These are phyloP conservation scores for Chironomus tepperi DNA, from an alignment of 1,140 invertebrate species.

Conservation along the genomic window DNA sequence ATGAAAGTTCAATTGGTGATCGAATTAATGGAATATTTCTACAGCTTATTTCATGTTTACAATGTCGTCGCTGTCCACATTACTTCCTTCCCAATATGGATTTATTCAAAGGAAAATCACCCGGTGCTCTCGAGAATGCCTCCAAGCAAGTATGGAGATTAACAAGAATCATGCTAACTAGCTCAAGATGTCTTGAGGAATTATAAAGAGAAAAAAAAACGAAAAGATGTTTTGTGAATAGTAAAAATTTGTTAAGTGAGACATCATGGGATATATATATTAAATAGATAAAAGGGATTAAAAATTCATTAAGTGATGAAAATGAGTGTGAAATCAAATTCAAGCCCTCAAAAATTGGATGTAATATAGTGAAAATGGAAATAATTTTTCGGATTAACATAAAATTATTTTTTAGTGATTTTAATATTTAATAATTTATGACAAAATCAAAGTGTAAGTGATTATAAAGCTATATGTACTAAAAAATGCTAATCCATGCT, in stretches of 20 bases:
- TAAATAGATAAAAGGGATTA: neutral
- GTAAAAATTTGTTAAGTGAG: neutral
- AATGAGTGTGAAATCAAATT: neutral
- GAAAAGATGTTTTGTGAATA: neutral
- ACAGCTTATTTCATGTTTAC: constrained; percentile 88
- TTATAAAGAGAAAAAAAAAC: constrained; percentile 46
- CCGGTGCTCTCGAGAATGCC: constrained; percentile 76
- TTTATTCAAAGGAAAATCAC: constrained; percentile 81
- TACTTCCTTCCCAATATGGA: constrained; percentile 85
- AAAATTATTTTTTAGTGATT: no score
- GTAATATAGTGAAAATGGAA: neutral
- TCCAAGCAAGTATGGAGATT: constrained; percentile 88
- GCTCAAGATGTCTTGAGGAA: constrained; percentile 79
- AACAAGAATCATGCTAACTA: constrained; percentile 79
- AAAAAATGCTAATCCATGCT: no score
- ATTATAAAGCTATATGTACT: no score
- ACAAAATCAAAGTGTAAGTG: no score
- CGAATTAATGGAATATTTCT: constrained; percentile 92
- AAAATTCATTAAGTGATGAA: neutral
- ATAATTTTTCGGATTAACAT: neutral
- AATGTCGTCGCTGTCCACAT: constrained; percentile 86
- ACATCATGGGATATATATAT: neutral
- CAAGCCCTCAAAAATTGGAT: neutral
- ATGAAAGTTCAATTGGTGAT: constrained; percentile 80
- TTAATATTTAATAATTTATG: no score